Conservation (phyloP, 2,888 invertebrate species). For the Brachylomia viminalis region DNA sequence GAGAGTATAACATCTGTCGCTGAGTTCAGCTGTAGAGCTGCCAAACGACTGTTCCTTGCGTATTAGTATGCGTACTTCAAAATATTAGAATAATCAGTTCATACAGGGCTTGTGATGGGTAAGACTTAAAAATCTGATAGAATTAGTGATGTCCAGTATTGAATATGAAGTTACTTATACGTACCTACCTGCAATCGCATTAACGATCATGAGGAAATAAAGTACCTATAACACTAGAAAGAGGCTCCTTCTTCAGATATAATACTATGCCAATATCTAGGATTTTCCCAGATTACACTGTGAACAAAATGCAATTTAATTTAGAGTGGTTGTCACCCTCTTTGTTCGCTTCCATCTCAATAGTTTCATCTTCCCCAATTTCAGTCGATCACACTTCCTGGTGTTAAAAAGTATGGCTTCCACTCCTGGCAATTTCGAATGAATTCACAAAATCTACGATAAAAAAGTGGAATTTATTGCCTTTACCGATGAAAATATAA, state of each 20-base stretch:
- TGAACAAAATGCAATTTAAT: constrained; percentile 59
- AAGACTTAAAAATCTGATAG: background rate
- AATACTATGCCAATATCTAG: constrained; percentile 1
- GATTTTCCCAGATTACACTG: constrained; percentile 46
- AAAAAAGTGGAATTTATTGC: constrained; percentile 65
- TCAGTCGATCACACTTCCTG: constrained; percentile 57
- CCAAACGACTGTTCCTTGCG: background rate
- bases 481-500: constrained; percentile 64
- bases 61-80: background rate
- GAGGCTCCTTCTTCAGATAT: background rate
- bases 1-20: constrained; percentile 18
- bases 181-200: background rate
- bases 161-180: background rate
- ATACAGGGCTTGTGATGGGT: too few species aligned
- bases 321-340: constrained; percentile 53
- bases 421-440: constrained; percentile 59
- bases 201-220: background rate
- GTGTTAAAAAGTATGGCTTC: constrained; percentile 60
- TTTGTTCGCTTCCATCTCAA: constrained; percentile 60
- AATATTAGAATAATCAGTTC: background rate
- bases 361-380: constrained; percentile 66
- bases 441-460: constrained; percentile 52
- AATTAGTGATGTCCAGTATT: background rate
- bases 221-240: background rate
- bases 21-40: constrained; percentile 24